Evolutionary conservation across 1,140 invertebrate genomes (phyloP), one percentile per base, ranked within the genome.

Genomic region (Uloborus diversus): DNA sequence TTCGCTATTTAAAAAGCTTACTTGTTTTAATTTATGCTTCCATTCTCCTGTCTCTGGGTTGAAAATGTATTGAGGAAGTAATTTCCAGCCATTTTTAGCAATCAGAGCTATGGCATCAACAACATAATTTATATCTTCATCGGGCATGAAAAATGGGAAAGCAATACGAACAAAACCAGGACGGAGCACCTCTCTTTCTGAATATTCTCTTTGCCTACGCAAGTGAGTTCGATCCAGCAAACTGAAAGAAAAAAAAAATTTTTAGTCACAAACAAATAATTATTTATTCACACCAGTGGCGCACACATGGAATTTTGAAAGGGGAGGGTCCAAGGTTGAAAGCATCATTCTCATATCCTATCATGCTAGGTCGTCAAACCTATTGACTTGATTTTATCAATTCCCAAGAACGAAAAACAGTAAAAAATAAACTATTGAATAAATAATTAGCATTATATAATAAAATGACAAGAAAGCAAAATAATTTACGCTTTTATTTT

Each of bases 21-120:
- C n/a, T n/a, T n/a, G n/a, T n/a, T n/a, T n/a, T n/a, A n/a, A n/a
- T 93, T 91, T 91, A 85, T 96, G 94, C 76, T 92, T 90, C 94
- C 94, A 97, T 87, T 96, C 94, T 1, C 93, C 95, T 9, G 94
- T 96, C 85, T 96, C 92, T 4, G 92, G 90, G 86, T 96, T 94
- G 13, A 95, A 89, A 7, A 91, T 89, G 84, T 97, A 97, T 84
- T 95, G 93, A 0, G 95, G 95, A 53, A 98, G 85, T 33, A 97
- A 89, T 84, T 94, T 94, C 93, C 94, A 96, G 0, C 93, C 94
- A 87, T 96, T 91, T 1, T 93, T 92, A 0, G 94, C 94, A 0
- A 96, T 92, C 90, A 96, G 92, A 86, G 94, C 92, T 13, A 98
- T 86, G 0, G 94, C 93, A 86, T 94, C 92, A 65, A 96, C 85